phyloP scores from a whole-genome alignment of 2,888 invertebrate species.

The Eupithecia subfuscata region DNA sequence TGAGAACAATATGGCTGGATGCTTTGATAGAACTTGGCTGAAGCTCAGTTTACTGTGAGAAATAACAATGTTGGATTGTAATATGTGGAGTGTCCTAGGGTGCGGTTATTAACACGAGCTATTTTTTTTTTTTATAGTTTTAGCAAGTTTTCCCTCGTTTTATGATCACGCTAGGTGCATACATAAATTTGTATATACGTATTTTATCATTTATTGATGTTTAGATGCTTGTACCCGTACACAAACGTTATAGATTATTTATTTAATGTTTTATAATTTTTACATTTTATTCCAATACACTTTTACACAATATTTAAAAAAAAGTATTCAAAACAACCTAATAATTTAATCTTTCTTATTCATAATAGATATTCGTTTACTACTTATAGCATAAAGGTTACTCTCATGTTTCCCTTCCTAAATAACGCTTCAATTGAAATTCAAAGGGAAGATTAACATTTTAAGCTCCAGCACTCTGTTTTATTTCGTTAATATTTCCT shows the following conservation, averaged over 20 bases:
- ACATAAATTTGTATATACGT: constrained; percentile 40
- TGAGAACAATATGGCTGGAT: constrained; percentile 75
- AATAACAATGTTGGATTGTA: constrained; percentile 36
- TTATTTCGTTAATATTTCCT: constrained; percentile 28
- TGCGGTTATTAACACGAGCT: constrained; percentile 39
- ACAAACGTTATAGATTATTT: constrained; percentile 17
- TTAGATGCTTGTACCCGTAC: constrained; percentile 33
- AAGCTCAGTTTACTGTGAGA: constrained; percentile 66
- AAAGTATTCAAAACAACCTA: neutral
- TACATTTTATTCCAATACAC: constrained; percentile 19
- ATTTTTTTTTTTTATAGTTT: constrained; percentile 30
- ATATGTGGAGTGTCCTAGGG: constrained; percentile 36
- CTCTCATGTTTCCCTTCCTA: constrained; percentile 13
- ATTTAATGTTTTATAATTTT: constrained; percentile 17
- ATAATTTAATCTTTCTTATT: neutral
- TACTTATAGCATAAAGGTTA: constrained; percentile 18
- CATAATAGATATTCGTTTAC: constrained; percentile 10
- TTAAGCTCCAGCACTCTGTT: constrained; percentile 14
- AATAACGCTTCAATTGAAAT: constrained; percentile 25
- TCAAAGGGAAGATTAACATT: constrained; percentile 33
- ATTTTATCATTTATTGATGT: constrained; percentile 36
- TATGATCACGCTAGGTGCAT: constrained; percentile 35
- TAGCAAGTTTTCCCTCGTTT: constrained; percentile 35
- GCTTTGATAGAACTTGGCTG: constrained; percentile 78
- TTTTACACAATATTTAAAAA: constrained; percentile 9